These are phyloP conservation scores for Muntiacus muntjak DNA, from an alignment of 2,113 vertebrate species.

Conservation along the genomic window DNA sequence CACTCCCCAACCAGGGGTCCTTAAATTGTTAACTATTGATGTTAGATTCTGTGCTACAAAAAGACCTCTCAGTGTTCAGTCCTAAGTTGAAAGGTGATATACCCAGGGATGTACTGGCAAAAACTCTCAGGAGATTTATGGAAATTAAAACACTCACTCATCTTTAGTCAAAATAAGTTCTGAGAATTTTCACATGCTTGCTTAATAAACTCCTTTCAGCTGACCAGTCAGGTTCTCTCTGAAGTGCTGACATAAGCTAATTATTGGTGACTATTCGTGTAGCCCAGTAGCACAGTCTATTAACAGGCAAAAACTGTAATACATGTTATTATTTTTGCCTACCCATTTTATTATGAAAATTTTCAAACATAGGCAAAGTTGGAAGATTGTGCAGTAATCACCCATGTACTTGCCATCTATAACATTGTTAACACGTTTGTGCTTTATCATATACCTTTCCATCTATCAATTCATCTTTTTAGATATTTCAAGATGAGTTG, in stretches of 20 bases:
- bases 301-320: not conserved
- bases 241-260: not conserved
- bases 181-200: conserved; percentile 20
- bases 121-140: not conserved
- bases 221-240: not conserved
- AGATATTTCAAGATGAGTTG: not conserved
- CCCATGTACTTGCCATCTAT: not conserved
- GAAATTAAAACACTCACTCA: conserved; percentile 34
- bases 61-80: not conserved
- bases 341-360: not conserved
- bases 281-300: not conserved
- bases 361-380: not conserved
- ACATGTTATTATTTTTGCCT: not conserved
- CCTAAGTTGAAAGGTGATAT: not conserved
- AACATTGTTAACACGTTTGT: not conserved
- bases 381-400: not conserved
- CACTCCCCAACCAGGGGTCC: not conserved
- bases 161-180: conserved; percentile 27
- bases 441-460: not conserved
- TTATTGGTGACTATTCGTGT: not conserved
- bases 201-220: not conserved
- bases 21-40: not conserved
- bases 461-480: not conserved
- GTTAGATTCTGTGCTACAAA: not conserved
- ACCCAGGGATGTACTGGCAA: not conserved